Base-by-base conservation (phyloP, 2,888 invertebrate genomes). In the Drosophila suboccidentalis region DNA sequence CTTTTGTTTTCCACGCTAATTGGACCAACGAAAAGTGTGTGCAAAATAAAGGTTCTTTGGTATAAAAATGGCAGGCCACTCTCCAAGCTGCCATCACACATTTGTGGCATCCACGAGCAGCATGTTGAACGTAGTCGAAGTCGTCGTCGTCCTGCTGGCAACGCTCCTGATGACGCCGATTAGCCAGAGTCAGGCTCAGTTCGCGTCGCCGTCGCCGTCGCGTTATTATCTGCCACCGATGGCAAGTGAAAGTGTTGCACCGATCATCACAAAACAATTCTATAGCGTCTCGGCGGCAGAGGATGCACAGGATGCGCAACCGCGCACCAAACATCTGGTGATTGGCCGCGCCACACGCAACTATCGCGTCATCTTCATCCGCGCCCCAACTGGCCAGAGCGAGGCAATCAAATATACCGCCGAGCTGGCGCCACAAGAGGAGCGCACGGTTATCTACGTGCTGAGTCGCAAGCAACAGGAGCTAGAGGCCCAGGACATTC, bases 401-500 rank as follows among this genome's bases (percentile, higher is more conserved):
- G 75, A 72, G 6, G 86, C 85, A 4, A 71, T 89, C 1, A 84
- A 75, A 41, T 85, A 91, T 17, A 87, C 91, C 0, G 92, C 91
- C 0, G 91, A 91, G 71, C 80, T 90, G 71, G 92, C 92, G 5
- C 91, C 92, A 19, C 91, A 91, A 64, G 92, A 93, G 78, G 92
- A 93, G 55, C 92, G 92, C 68, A 93, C 93, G 3, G 91, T 92
- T 47, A 92, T 93, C 70, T 93, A 93, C 67, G 92, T 93, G 9
- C 78, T 93, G 17, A 91, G 85, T 50, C 90, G 92, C 65, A 92
- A 92, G 68, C 90, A 90, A 13, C 81, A 88, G 36, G 91, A 91
- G 29, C 70, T 91, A 53, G 75, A 90, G 64, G 83, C 89, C 46
- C 71, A 80, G 51, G 91, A 92, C 44, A 91, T 91, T 63, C 89